These are phyloP conservation scores for Apostichopus leukothele DNA, from an alignment of 53 echinoderm and acorn worm species.

Conservation along the genomic window DNA sequence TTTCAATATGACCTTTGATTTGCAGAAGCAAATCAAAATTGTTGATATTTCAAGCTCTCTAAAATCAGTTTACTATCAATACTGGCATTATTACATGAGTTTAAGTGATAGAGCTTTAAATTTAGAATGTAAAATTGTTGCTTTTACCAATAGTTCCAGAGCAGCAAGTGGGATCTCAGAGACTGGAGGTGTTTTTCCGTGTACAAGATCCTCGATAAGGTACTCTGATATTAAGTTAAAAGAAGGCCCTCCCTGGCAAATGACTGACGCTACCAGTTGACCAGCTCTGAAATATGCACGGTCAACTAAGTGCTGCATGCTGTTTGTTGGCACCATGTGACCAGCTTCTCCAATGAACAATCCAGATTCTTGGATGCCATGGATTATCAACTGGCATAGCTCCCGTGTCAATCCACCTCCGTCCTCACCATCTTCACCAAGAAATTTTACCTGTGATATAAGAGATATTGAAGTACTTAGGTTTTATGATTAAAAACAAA, in stretches of 20 bases:
- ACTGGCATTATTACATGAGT: no score
- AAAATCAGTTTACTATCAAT: no score
- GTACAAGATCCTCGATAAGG: not conserved
- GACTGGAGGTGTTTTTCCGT: not conserved
- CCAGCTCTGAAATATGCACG: not conserved
- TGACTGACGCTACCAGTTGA: not conserved
- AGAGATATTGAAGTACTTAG: no score
- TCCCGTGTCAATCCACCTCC: not conserved
- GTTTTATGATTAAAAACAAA: no score
- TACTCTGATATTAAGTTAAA: not conserved
- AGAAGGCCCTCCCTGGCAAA: not conserved
- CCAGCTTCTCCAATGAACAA: conserved; percentile 10
- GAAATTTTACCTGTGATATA: not conserved
- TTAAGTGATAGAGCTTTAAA: no score
- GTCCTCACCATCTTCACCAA: not conserved
- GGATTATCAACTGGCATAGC: not conserved
- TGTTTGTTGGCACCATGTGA: not conserved
- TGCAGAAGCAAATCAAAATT: no score
- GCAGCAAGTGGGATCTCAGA: not conserved
- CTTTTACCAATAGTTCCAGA: not conserved
- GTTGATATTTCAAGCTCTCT: no score
- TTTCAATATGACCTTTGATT: no score
- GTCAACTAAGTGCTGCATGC: not conserved
- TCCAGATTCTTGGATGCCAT: not conserved
- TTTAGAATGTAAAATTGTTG: no score